Conservation (phyloP, 2,797 vertebrate species). For the Myotis pilosus region DNA sequence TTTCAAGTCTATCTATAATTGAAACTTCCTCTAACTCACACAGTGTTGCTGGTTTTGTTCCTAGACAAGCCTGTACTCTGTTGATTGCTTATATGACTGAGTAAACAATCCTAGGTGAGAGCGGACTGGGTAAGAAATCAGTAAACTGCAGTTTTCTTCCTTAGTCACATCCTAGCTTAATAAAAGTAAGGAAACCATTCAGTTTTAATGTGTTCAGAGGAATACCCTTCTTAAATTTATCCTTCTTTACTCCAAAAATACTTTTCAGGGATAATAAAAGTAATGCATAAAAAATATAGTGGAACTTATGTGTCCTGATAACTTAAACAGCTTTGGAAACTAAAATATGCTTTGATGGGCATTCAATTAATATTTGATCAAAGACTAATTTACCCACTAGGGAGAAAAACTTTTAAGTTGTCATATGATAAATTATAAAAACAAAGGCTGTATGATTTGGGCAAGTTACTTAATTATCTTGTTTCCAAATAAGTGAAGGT, state of each 20-base stretch:
- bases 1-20: not conserved
- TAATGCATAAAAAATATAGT: not conserved
- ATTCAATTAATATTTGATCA: not conserved
- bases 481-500: not conserved
- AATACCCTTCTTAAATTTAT: not conserved
- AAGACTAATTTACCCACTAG: not conserved
- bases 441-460: not conserved
- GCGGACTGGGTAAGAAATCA: not conserved
- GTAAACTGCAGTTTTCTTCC: not conserved
- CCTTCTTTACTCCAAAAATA: not conserved
- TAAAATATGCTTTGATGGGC: not conserved
- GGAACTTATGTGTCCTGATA: not conserved
- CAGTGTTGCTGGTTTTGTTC: not conserved
- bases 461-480: not conserved
- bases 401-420: not conserved
- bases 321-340: conserved; percentile 12
- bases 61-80: not conserved
- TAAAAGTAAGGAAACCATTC: not conserved
- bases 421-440: not conserved
- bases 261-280: not conserved
- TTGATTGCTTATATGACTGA: not conserved
- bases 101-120: not conserved
- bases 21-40: not conserved
- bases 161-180: not conserved
- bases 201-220: not conserved